A percentile compares a stretch with the other conserved stretches of the same genome.
These are phyloP conservation scores for Helarctos malayanus DNA, from an alignment of 2,797 vertebrate genomes.

Conservation along the genomic window DNA sequence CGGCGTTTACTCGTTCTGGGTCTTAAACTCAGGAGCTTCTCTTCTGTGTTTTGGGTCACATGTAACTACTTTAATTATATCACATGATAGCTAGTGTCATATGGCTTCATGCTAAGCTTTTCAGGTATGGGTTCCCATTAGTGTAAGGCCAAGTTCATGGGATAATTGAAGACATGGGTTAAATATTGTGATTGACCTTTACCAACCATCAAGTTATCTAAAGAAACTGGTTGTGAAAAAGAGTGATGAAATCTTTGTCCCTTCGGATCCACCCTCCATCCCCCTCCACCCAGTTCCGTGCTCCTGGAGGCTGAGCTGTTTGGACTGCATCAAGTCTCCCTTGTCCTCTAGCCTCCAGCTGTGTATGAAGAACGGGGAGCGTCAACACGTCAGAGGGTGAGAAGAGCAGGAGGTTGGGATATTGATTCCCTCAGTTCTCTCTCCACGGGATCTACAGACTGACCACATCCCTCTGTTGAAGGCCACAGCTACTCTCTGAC, in stretches of 20 bases:
- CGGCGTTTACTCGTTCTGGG: conserved; percentile 35
- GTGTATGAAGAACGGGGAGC: neutral
- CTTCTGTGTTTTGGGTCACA: neutral
- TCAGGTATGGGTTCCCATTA: conserved; percentile 28
- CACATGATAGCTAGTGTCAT: neutral
- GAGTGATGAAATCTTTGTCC: conserved; percentile 25
- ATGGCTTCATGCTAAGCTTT: conserved; percentile 52
- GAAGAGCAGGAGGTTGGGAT: neutral
- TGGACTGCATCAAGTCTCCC: neutral
- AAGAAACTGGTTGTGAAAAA: conserved; percentile 32
- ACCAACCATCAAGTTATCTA: conserved; percentile 5
- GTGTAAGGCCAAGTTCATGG: conserved; percentile 19
- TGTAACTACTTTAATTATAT: conserved; percentile 54
- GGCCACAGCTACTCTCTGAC: neutral
- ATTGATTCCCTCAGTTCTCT: conserved; percentile 11
- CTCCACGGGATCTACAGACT: neutral
- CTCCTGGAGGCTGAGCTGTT: neutral
- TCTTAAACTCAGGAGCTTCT: conserved; percentile 43
- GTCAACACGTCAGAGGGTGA: neutral
- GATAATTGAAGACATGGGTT: conserved; percentile 36
- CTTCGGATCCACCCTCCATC: neutral
- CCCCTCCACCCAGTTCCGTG: neutral
- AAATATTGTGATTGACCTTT: conserved; percentile 33
- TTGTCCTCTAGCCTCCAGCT: conserved; percentile 52
- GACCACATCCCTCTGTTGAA: neutral